phyloP scores from a whole-genome alignment of 1,140 invertebrate species.

The Ladona fulva region DNA sequence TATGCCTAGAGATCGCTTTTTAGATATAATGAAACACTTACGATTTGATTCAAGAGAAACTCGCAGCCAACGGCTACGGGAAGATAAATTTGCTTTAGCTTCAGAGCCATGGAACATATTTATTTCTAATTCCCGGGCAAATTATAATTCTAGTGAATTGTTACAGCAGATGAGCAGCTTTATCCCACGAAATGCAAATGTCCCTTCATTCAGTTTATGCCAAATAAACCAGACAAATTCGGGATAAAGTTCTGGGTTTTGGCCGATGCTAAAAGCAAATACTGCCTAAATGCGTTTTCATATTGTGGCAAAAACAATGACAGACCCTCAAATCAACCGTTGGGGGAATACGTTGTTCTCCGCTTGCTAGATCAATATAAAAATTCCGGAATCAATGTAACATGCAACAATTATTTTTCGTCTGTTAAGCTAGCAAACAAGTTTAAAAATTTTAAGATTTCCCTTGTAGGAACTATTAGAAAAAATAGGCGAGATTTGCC shows the following conservation, averaged over 20 bases:
- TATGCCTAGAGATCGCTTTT: no score
- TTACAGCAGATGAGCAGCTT: no score
- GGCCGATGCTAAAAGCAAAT: neutral
- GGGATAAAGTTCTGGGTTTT: no score
- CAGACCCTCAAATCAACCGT: neutral
- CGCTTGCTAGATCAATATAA: neutral
- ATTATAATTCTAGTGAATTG: no score
- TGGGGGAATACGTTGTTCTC: neutral
- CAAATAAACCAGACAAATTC: neutral
- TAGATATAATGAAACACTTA: no score
- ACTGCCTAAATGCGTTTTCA: neutral
- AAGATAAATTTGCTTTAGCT: neutral
- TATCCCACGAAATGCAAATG: neutral
- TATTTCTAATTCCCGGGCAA: no score
- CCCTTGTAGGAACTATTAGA: neutral
- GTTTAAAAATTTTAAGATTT: neutral
- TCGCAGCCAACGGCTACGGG: neutral
- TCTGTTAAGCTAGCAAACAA: neutral
- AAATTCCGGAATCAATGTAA: neutral
- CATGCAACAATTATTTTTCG: no score
- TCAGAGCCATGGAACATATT: neutral
- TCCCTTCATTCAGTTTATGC: neutral
- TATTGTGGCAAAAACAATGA: neutral
- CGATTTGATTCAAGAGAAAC: neutral
- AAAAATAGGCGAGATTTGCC: neutral